These are phyloP conservation scores for Rhagoletis zephyria DNA, from an alignment of 1,140 invertebrate genomes.

Conservation along the genomic window DNA sequence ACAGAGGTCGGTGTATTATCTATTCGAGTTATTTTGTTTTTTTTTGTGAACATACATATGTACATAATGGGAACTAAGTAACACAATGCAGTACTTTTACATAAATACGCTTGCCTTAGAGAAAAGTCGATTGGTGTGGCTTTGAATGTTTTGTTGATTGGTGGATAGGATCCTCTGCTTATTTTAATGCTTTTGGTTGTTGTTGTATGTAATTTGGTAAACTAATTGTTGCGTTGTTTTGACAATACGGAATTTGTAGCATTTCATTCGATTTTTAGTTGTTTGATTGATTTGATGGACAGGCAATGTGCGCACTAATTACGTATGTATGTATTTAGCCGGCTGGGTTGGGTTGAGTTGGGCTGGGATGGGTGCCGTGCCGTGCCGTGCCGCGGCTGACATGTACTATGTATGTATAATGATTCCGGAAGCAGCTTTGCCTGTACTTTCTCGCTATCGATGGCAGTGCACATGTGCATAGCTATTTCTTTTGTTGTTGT, in stretches of 20 bases:
- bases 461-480: not conserved
- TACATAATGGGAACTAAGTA: not conserved
- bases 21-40: not conserved
- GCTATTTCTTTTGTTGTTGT: not conserved
- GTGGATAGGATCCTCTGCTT: constrained; percentile 1
- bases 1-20: constrained; percentile 25
- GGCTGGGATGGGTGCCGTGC: not conserved
- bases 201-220: constrained; percentile 71
- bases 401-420: not conserved
- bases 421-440: constrained; percentile 33
- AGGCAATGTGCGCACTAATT: not conserved
- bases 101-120: not conserved
- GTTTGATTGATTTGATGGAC: constrained; percentile 45
- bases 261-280: constrained; percentile 60
- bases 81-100: not conserved
- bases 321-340: too few species aligned
- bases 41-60: not conserved
- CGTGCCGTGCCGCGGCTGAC: not conserved
- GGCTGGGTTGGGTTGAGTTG: not conserved
- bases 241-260: constrained; percentile 72
- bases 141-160: not conserved
- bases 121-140: not conserved
- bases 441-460: constrained; percentile 19
- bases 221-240: constrained; percentile 72
- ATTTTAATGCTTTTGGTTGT: constrained; percentile 19